Base-by-base conservation (phyloP, 2,888 invertebrate species). In the Gymnosoma rotundatum region DNA sequence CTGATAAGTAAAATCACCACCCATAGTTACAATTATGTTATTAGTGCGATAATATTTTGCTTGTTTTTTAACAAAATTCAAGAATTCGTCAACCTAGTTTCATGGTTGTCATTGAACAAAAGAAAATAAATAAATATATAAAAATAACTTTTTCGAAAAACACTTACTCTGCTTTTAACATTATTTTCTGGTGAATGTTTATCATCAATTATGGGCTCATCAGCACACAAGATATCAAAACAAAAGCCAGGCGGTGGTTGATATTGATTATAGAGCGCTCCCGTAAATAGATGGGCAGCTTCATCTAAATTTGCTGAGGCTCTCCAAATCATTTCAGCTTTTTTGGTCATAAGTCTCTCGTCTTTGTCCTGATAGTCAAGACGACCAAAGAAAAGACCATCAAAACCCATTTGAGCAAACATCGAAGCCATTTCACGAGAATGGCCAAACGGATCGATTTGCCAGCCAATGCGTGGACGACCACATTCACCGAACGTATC, bases 191-290 rank as follows among this genome's bases (percentile, higher is more conserved):
- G 95, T 64, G 97, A 95, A 21, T 93, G 92, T 0, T 94, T 93
- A 88, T 97, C 96, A 90, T 98, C 98, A 86, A 98, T 95, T 14
- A 98, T 96, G 0, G 98, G 98, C 73, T 96, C 96, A 89, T 97
- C 97, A 0, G 92, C 91, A 89, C 98, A 99, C 0, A 96, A 93
- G 4, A 96, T 93, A 90, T 99, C 99, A 91, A 97, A 99, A 89
- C 98, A 99, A 92, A 98, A 99, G 0, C 98, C 98, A 0, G 94
- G 94, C 0, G 99, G 99, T 0, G 98, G 96, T 0, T 94, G 94
- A 90, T 98, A 98, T 2, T 94, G 95, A 87, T 97, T 97, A 91
- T 94, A 96, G 32, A 98, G 93, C 0, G 95, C 95, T 0, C 97
- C 96, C 0, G 98, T 98, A 88, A 98, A 98, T 12, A 99, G 92